Percentiles rank a stretch among this genome's conserved stretches.
These are phyloP conservation scores for Trissoscelio sp. DNA, from an alignment of 2,888 invertebrate species.

Conservation along the genomic window DNA sequence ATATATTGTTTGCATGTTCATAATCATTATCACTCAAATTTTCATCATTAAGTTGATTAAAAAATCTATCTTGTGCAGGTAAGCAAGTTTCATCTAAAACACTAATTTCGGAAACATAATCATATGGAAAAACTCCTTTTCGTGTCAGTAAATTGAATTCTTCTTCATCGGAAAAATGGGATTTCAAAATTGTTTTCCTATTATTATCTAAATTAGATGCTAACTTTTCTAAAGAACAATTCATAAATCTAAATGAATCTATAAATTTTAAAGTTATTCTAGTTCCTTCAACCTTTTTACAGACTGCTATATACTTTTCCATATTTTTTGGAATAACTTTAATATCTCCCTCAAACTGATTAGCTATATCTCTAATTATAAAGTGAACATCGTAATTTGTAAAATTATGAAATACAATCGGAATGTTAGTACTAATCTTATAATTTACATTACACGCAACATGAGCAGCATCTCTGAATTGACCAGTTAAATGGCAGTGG, in stretches of 20 bases:
- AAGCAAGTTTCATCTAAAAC: slow-evolving; percentile 5
- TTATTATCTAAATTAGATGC: slow-evolving; percentile 24
- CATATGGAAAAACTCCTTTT: slow-evolving; percentile 72
- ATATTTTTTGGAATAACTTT: slow-evolving; percentile 74
- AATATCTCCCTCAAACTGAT: slow-evolving; percentile 63
- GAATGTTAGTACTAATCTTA: neutral
- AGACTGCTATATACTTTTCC: slow-evolving; percentile 72
- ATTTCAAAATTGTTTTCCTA: slow-evolving; percentile 19
- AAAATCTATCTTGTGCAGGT: slow-evolving; percentile 4
- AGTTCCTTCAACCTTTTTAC: too few species aligned
- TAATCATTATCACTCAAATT: slow-evolving; percentile 70
- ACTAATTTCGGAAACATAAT: slow-evolving; percentile 34
- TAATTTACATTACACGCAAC: slow-evolving; percentile 15
- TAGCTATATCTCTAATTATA: slow-evolving; percentile 28
- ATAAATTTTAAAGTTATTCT: neutral
- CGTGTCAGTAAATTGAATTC: slow-evolving; percentile 49
- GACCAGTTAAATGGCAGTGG: slow-evolving; percentile 2
- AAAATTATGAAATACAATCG: slow-evolving; percentile 4
- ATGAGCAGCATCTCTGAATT: neutral
- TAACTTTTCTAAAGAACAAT: neutral
- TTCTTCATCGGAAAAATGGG: neutral
- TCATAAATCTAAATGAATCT: slow-evolving; percentile 44
- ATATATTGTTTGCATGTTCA: slow-evolving; percentile 71
- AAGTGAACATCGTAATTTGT: slow-evolving; percentile 65
- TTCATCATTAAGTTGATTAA: slow-evolving; percentile 1